A percentile compares a stretch with the other conserved stretches of the same genome.
Evolutionary conservation across 2,888 invertebrate species (phyloP).

Genomic region (Aphidoletes aphidimyza): DNA sequence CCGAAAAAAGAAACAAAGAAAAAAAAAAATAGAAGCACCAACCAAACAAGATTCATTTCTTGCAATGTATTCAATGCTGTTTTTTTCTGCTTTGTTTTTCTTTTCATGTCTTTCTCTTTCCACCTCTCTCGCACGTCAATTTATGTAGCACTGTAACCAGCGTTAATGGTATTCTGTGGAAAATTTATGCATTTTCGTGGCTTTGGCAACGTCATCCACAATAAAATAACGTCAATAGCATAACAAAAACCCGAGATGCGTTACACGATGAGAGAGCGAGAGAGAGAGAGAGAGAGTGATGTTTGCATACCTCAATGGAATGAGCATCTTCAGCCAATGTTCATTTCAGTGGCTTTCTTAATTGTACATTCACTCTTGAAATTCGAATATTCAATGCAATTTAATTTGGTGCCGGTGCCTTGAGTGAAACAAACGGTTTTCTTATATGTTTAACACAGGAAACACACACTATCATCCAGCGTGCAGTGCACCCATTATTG

Average conservation of each 20-base stretch:
- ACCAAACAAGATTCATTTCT: neutral
- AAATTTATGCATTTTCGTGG: conserved; percentile 22
- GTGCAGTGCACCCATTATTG: too few species aligned
- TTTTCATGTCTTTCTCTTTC: neutral
- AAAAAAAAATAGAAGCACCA: neutral
- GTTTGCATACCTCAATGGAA: neutral
- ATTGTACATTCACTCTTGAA: neutral
- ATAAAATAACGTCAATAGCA: conserved; percentile 28
- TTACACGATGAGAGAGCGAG: too few species aligned
- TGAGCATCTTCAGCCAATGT: conserved; percentile 6
- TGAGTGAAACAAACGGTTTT: too few species aligned
- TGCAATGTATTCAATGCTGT: neutral
- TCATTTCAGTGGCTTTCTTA: neutral
- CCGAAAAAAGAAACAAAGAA: too few species aligned
- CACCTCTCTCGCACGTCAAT: neutral
- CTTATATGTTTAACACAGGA: too few species aligned
- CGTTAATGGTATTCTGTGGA: conserved; percentile 26
- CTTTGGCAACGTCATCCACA: neutral
- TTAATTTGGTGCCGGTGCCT: too few species aligned
- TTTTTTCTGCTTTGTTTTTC: neutral
- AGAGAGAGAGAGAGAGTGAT: too few species aligned
- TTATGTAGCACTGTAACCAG: neutral
- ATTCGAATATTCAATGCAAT: too few species aligned
- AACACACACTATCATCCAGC: too few species aligned
- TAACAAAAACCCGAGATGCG: neutral